These are phyloP conservation scores for Caiman crocodilus DNA, from an alignment of 2,797 vertebrate species.

Conservation along the genomic window DNA sequence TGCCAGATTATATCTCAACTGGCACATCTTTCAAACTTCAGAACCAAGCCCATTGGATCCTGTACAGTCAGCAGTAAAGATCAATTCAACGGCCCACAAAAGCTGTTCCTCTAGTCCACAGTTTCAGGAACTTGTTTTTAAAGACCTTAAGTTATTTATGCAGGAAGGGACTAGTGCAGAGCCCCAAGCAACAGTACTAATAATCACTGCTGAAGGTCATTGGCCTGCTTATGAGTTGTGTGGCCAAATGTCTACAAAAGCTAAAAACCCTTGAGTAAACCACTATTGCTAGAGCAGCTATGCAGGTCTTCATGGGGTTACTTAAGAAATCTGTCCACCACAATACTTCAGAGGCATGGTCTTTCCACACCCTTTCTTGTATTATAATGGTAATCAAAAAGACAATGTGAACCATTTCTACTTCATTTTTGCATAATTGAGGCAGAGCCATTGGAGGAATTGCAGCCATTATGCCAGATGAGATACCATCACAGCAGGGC, in stretches of 20 bases:
- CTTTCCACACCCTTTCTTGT: background rate
- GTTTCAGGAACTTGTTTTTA: slow-evolving; percentile 29
- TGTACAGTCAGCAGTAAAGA: slow-evolving; percentile 68
- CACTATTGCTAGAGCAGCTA: background rate
- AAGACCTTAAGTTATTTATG: background rate
- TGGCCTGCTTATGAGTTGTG: background rate
- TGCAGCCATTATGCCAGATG: slow-evolving; percentile 49
- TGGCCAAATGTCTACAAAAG: background rate
- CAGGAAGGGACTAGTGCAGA: background rate
- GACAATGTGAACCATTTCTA: slow-evolving; percentile 53
- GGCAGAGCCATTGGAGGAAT: slow-evolving; percentile 54
- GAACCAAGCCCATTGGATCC: slow-evolving; percentile 64
- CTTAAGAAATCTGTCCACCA: slow-evolving; percentile 39
- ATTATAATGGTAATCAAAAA: slow-evolving; percentile 31
- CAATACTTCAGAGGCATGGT: slow-evolving; percentile 17
- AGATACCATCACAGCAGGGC: slow-evolving; percentile 49
- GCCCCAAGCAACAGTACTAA: background rate
- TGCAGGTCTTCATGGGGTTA: slow-evolving; percentile 41
- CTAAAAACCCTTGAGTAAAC: background rate
- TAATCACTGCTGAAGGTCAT: background rate
- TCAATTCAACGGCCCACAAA: slow-evolving; percentile 29
- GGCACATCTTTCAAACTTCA: slow-evolving; percentile 75
- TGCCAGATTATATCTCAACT: slow-evolving; percentile 66
- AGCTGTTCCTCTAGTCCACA: background rate
- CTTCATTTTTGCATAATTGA: slow-evolving; percentile 63